These are phyloP conservation scores for Sceloporus tristichus DNA, from an alignment of 2,113 vertebrate species.

Conservation along the genomic window DNA sequence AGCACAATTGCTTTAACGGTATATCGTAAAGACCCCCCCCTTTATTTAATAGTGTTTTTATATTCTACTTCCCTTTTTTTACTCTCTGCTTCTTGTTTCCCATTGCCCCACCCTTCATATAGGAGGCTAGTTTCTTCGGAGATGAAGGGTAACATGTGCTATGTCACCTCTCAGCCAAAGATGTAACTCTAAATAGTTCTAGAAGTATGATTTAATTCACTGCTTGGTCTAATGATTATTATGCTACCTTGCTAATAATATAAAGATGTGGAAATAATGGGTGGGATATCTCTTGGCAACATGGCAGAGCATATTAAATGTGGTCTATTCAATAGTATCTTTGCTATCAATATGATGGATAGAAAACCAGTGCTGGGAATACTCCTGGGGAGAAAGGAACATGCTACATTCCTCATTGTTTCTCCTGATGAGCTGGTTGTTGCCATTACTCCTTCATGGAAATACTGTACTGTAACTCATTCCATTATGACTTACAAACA, in stretches of 20 bases:
- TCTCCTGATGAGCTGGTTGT: too few species aligned
- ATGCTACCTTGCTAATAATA: neutral
- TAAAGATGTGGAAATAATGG: neutral
- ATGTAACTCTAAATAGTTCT: neutral
- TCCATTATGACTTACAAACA: too few species aligned
- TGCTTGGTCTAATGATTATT: neutral
- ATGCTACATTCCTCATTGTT: too few species aligned
- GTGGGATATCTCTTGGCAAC: neutral
- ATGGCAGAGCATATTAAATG: neutral
- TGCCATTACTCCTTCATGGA: too few species aligned
- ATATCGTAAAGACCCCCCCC: neutral
- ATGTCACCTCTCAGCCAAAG: constrained; percentile 15
- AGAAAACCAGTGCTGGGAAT: too few species aligned
- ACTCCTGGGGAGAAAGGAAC: too few species aligned
- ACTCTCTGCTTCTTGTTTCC: constrained; percentile 21
- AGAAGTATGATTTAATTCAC: constrained; percentile 16
- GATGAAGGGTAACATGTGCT: constrained; percentile 21
- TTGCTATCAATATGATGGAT: neutral
- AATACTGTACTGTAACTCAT: too few species aligned
- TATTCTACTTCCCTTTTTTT: constrained; percentile 36
- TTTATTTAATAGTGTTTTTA: constrained; percentile 18
- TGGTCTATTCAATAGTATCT: neutral
- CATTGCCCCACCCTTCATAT: neutral
- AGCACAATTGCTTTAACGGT: neutral
- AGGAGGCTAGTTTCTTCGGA: neutral